phyloP scores from a whole-genome alignment of 2,113 vertebrate genomes.

The Dolichotis patagonum region DNA sequence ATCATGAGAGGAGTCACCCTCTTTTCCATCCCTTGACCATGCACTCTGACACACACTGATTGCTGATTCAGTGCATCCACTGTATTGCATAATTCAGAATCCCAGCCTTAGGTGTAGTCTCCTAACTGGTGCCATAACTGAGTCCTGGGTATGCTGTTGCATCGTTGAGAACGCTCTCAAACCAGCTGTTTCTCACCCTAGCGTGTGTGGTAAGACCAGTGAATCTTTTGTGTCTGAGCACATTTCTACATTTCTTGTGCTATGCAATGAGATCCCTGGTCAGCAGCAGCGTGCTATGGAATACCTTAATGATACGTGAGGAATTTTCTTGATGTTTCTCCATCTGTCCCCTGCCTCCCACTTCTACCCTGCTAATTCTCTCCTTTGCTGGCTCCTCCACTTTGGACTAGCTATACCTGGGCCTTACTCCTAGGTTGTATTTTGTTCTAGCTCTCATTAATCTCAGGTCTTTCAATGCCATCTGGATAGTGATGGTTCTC shows the following conservation, averaged over 20 bases:
- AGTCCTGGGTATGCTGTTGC: background rate
- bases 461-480: background rate
- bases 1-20: background rate
- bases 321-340: background rate
- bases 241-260: background rate
- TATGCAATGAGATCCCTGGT: background rate
- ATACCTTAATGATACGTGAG: background rate
- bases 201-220: background rate
- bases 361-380: background rate
- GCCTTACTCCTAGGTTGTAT: background rate
- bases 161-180: background rate
- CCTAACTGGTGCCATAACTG: too few relatives aligned
- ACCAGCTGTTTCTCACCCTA: too few relatives aligned
- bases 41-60: background rate
- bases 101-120: background rate
- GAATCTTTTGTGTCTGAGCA: too few relatives aligned
- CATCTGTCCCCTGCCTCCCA: too few relatives aligned
- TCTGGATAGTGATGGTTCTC: background rate
- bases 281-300: background rate
- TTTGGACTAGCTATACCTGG: background rate
- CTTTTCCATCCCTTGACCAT: background rate
- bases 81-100: too few relatives aligned
- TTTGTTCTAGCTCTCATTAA: background rate
- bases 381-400: background rate
- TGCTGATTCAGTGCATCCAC: background rate